Percentiles rank a stretch among this genome's conserved stretches.
These are phyloP conservation scores for Griposia aprilina DNA, from an alignment of 2,888 invertebrate species.

Conservation along the genomic window DNA sequence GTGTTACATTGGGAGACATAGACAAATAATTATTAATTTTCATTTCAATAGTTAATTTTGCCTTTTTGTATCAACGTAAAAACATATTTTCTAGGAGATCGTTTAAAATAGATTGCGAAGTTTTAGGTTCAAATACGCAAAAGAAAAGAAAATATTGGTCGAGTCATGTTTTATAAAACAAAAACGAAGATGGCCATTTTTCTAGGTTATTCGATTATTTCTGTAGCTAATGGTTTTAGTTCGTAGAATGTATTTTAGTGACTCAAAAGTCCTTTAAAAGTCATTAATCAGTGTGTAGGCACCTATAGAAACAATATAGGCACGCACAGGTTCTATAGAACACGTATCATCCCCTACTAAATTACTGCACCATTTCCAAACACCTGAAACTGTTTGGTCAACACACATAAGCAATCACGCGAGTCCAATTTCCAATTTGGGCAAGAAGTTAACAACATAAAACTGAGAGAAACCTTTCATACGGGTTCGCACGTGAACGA, in stretches of 20 bases:
- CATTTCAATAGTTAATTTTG: constrained; percentile 10
- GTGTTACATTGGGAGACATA: constrained; percentile 1
- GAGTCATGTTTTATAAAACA: constrained; percentile 36
- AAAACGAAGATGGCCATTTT: constrained; percentile 25
- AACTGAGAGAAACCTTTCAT: constrained; percentile 56
- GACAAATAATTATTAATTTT: neutral
- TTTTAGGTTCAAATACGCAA: constrained; percentile 21
- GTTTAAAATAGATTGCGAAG: constrained; percentile 38
- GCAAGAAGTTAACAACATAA: constrained; percentile 64
- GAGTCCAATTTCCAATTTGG: constrained; percentile 64
- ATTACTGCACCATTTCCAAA: constrained; percentile 56
- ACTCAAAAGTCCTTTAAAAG: constrained; percentile 35
- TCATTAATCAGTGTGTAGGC: constrained; percentile 24
- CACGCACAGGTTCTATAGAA: constrained; percentile 9
- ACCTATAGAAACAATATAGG: constrained; percentile 8
- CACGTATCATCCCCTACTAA: constrained; percentile 44
- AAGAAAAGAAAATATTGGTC: constrained; percentile 37
- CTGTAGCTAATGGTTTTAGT: constrained; percentile 48
- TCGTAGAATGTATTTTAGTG: constrained; percentile 39
- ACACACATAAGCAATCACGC: constrained; percentile 63
- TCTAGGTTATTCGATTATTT: constrained; percentile 52
- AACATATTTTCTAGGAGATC: constrained; percentile 24
- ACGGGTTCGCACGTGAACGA: constrained; percentile 61
- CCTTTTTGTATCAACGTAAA: constrained; percentile 3
- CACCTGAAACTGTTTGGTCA: constrained; percentile 60